A percentile compares a stretch with the other conserved stretches of the same genome.
Evolutionary conservation across 2,797 vertebrate genomes (phyloP).

Genomic region (Lerista edwardsae): DNA sequence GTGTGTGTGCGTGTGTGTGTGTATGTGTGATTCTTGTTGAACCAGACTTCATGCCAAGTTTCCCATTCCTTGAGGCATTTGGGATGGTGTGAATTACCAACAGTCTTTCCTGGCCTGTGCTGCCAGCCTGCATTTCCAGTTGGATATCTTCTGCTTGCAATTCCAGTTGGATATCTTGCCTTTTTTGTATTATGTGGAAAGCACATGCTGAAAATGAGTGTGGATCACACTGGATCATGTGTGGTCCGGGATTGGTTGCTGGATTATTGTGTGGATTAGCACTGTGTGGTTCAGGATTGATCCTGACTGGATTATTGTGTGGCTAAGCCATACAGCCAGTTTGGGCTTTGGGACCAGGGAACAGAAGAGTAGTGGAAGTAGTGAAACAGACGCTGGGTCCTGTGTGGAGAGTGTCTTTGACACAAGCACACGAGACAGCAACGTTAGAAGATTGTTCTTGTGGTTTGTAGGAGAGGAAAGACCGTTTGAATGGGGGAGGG

Average conservation of each 20-base stretch:
- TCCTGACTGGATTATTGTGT: no score
- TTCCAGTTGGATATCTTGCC: no score
- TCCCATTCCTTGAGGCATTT: neutral
- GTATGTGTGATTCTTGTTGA: neutral
- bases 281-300: no score
- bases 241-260: neutral
- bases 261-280: neutral
- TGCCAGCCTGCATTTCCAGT: neutral
- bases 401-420: no score
- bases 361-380: no score
- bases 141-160: neutral
- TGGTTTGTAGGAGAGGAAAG: no score
- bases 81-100: neutral
- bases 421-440: no score
- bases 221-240: neutral
- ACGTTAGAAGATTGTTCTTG: neutral
- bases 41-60: neutral
- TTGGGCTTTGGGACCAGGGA: neutral
- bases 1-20: no score
- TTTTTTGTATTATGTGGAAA: no score
- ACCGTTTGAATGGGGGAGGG: no score
- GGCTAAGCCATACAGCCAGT: neutral
- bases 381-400: neutral
- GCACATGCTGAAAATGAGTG: no score
- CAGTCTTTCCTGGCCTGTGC: neutral